Conservation (phyloP, 64 coral and sea anemone genomes). For the Montipora capricornis region DNA sequence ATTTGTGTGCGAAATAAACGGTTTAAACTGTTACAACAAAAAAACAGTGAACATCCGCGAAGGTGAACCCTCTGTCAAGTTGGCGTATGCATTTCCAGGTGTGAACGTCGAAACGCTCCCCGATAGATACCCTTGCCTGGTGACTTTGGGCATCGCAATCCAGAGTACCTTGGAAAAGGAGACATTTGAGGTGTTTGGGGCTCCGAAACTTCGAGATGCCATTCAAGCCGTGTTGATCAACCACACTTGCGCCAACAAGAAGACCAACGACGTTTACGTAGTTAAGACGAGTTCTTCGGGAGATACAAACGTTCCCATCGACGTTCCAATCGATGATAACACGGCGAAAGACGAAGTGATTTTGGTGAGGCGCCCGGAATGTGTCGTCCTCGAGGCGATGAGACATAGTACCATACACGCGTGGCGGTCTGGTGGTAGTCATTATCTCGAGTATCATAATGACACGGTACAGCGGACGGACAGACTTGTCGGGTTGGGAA, state of each 20-base stretch:
- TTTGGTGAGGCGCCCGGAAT: not conserved
- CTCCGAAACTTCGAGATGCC: not conserved
- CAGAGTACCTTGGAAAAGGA: not conserved
- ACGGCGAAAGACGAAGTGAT: not conserved
- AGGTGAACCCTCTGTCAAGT: not conserved
- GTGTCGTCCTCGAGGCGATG: not conserved
- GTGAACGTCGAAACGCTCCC: not conserved
- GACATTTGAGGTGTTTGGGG: not conserved
- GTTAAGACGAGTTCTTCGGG: not conserved
- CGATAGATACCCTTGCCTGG: not conserved
- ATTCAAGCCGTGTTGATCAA: not conserved
- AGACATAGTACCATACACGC: not conserved
- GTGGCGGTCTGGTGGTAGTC: not conserved
- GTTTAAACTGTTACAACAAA: too few species aligned
- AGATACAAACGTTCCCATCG: not conserved
- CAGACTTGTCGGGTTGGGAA: not conserved
- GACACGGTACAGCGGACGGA: too few species aligned
- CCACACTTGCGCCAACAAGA: not conserved
- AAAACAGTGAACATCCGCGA: not conserved
- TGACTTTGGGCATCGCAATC: not conserved
- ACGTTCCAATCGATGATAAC: not conserved
- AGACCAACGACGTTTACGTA: not conserved
- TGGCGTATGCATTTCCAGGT: not conserved
- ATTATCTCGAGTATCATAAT: not conserved
- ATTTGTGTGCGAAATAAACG: too few species aligned